A percentile compares a stretch with the other conserved stretches of the same genome.
These are phyloP conservation scores for Microvelia longipes DNA, from an alignment of 1,140 invertebrate species.

Conservation along the genomic window DNA sequence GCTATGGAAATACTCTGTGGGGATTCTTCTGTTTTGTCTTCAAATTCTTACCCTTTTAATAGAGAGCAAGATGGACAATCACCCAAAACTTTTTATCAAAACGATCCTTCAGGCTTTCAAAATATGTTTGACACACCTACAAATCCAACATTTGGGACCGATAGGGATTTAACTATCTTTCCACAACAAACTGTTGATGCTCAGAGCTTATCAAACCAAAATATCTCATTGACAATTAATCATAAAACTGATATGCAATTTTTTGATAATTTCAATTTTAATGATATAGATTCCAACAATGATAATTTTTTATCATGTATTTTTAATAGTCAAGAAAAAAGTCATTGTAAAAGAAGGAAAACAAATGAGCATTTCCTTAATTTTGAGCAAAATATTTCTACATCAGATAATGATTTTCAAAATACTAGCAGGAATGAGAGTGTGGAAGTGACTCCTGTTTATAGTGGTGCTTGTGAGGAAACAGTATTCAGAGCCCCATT, in stretches of 20 bases:
- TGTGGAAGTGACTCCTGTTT: too few relatives aligned
- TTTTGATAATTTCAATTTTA: not conserved
- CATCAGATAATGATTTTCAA: too few relatives aligned
- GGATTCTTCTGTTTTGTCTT: not conserved
- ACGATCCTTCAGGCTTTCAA: not conserved
- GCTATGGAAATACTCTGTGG: not conserved
- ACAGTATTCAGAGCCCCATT: not conserved
- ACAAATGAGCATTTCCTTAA: not conserved
- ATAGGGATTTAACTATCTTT: not conserved
- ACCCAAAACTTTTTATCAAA: not conserved
- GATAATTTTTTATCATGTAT: not conserved
- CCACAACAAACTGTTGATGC: not conserved
- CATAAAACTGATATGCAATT: not conserved
- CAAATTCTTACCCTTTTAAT: not conserved
- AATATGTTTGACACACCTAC: not conserved
- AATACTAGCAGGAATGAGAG: too few relatives aligned
- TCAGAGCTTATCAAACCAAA: not conserved
- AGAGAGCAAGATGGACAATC: not conserved
- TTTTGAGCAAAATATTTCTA: too few relatives aligned
- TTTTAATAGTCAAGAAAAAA: not conserved
- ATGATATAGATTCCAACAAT: not conserved
- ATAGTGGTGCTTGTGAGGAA: too few relatives aligned
- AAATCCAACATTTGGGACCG: not conserved
- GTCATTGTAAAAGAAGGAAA: not conserved
- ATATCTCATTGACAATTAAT: not conserved